Conservation (phyloP, 2,113 vertebrate species). For the Murina feae region DNA sequence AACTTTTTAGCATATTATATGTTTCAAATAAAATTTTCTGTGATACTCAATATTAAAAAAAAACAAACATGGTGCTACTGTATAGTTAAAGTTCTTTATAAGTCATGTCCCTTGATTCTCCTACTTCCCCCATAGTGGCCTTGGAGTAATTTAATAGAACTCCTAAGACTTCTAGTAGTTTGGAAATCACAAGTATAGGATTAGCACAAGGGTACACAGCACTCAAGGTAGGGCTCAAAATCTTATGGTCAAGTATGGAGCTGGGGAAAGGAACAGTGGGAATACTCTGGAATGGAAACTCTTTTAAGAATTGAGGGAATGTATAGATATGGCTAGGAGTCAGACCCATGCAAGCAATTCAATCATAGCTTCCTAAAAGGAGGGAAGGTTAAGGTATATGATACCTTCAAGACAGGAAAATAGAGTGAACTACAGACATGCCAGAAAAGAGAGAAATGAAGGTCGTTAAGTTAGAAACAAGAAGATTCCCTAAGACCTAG, state of each 20-base stretch:
- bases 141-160: not conserved
- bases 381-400: not conserved
- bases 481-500: not conserved
- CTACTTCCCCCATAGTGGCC: not conserved
- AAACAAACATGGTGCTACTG: not conserved
- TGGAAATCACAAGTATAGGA: not conserved
- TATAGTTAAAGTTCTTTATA: not conserved
- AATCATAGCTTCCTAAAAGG: not conserved
- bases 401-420: not conserved
- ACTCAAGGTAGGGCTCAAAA: not conserved
- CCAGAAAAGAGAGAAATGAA: not conserved
- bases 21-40: constrained; percentile 7
- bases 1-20: not conserved
- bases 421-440: not conserved
- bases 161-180: not conserved
- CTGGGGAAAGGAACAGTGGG: not conserved
- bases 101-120: not conserved
- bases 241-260: not conserved
- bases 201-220: not conserved
- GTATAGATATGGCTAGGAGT: not conserved
- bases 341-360: not conserved
- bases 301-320: not conserved
- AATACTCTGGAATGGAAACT: not conserved
- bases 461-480: not conserved
- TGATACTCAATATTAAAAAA: not conserved